Evolutionary conservation across 2,797 vertebrate genomes (phyloP).

Genomic region (Valencia hispanica): DNA sequence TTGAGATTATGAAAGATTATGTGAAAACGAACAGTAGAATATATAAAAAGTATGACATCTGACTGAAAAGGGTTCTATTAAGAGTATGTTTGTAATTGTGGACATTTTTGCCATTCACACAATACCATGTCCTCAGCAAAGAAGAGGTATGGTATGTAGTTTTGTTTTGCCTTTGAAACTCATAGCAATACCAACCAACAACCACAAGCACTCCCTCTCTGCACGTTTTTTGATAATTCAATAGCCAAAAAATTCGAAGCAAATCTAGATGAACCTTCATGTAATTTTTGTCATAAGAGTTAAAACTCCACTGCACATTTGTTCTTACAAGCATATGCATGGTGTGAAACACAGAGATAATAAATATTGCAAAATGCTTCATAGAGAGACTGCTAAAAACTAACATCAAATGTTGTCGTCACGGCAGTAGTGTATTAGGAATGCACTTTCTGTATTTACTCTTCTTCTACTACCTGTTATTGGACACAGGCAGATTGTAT

Average conservation of each 20-base stretch:
- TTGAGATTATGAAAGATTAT: too few relatives aligned
- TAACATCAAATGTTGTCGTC: neutral
- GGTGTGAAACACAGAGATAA: neutral
- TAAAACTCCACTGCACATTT: neutral
- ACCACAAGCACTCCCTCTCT: neutral
- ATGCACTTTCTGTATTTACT: neutral
- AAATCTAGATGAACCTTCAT: neutral
- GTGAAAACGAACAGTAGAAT: too few relatives aligned
- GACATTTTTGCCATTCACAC: too few relatives aligned
- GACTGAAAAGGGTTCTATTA: too few relatives aligned
- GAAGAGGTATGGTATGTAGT: too few relatives aligned
- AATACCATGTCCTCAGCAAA: too few relatives aligned
- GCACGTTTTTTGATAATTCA: neutral
- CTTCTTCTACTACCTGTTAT: neutral
- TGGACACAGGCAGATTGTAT: neutral
- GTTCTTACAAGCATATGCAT: neutral
- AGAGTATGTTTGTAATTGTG: too few relatives aligned
- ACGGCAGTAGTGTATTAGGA: neutral
- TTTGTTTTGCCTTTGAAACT: too few relatives aligned
- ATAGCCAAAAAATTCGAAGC: neutral
- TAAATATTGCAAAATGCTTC: neutral
- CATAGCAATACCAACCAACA: too few relatives aligned
- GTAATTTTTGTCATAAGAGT: neutral
- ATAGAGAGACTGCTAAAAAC: neutral
- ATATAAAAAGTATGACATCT: too few relatives aligned